These are phyloP conservation scores for Zeuzera pyrina DNA, from an alignment of 2,888 invertebrate species.

Conservation along the genomic window DNA sequence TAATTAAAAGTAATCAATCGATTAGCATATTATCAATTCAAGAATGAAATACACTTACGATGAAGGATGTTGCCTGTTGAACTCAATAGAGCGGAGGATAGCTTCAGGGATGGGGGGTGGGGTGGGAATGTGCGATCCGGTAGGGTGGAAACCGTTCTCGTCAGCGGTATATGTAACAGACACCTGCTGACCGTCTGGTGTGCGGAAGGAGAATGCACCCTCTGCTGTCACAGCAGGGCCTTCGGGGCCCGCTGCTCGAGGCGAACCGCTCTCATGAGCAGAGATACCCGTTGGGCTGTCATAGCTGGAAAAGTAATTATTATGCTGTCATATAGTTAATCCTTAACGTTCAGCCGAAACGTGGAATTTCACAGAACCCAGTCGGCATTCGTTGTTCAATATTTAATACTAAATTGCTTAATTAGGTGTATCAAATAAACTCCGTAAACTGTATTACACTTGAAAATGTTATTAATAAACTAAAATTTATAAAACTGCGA, in stretches of 20 bases:
- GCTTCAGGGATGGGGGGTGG: conserved; percentile 75
- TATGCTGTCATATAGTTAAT: no score
- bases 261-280: conserved; percentile 72
- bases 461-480: no score
- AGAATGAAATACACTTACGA: conserved; percentile 2
- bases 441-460: no score
- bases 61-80: conserved; percentile 35
- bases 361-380: no score
- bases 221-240: conserved; percentile 73
- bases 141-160: conserved; percentile 80
- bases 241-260: conserved; percentile 71
- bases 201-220: conserved; percentile 77
- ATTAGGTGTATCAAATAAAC: no score
- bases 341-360: no score
- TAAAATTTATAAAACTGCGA: no score
- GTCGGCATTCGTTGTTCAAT: no score
- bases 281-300: conserved; percentile 78
- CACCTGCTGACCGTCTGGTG: conserved; percentile 77
- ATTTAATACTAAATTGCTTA: no score
- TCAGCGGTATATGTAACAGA: conserved; percentile 79
- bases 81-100: conserved; percentile 66
- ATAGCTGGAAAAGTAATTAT: conserved; percentile 66
- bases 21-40: no score
- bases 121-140: conserved; percentile 73
- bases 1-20: no score